Base-by-base conservation (phyloP, 2,797 vertebrate species). In the Scarus forsteni region DNA sequence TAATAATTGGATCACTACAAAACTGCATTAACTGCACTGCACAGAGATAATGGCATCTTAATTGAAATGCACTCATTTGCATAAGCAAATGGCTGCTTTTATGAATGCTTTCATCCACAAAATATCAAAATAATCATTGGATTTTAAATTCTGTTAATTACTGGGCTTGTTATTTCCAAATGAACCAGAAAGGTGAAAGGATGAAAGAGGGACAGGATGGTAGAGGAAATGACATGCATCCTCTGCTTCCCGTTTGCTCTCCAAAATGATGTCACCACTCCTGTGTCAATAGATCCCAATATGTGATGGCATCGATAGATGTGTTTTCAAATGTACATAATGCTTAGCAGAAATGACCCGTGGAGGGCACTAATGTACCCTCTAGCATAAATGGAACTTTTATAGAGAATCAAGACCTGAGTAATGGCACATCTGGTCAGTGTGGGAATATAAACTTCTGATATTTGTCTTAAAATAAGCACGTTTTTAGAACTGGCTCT, bases 31-130 rank as follows among this genome's bases (percentile, higher is more conserved):
- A 70, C 78, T 66, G 73, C 66, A 77, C 52, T 75, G 70, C 73
- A 62, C 50, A 68, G 73, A 70, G 69, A 85, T 75, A 82, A 84
- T 81, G 44, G 66, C 80, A 42, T 61, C 65, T 38, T 83, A 77
- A 85, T 80, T 88, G 64, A 85, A 82, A 84, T 64, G 60, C 71
- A 8, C 58, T 84, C 70, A 79, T 85, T 82, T 83, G 68, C 80
- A 84, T 75, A 61, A 70, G 68, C 46, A 81, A 86, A 85, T 74
- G 63, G 66, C 19, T 70, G 63, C 18, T 81, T 86, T 83, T 52
- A 67, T 70, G 61, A 83, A 79, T 7, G 60, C 68, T 79, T 81
- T 80, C 79, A 75, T 77, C 63, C 46, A 67, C 54, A 75, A 81
- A 71, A 61, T 75, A 69, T 77, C 54, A 5, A 77, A 77, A 78